Percentiles rank a stretch among this genome's conserved stretches.
These are phyloP conservation scores for Parascotia fuliginaria DNA, from an alignment of 2,888 invertebrate genomes.

Conservation along the genomic window DNA sequence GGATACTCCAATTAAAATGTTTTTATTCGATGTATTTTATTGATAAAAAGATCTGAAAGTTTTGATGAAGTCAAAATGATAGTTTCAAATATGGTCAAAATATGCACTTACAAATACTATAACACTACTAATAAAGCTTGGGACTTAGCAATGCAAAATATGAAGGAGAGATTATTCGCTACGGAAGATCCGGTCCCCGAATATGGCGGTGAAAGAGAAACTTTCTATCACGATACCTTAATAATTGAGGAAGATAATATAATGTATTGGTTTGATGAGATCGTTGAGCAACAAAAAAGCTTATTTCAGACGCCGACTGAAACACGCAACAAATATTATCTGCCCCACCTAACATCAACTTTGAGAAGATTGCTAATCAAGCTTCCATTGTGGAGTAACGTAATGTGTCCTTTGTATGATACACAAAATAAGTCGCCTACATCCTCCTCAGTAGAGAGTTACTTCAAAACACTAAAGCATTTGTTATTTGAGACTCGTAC, in stretches of 20 bases:
- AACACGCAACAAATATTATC: constrained; percentile 2
- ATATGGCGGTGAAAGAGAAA: constrained; percentile 19
- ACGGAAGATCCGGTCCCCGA: constrained; percentile 19
- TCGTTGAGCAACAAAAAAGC: constrained; percentile 15
- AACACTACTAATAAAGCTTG: constrained; percentile 20
- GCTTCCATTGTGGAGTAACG: constrained; percentile 2
- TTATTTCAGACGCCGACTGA: constrained; percentile 7
- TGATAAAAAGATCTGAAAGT: constrained; percentile 17
- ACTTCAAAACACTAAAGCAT: constrained; percentile 2
- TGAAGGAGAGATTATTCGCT: constrained; percentile 15
- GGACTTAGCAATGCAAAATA: constrained; percentile 17
- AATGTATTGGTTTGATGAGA: constrained; percentile 16
- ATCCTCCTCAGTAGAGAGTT: constrained; percentile 2
- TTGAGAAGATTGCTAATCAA: constrained; percentile 3
- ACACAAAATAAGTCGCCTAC: constrained; percentile 4
- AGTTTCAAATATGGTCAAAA: constrained; percentile 17
- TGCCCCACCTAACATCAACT: constrained; percentile 3
- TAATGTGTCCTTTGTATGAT: constrained; percentile 3
- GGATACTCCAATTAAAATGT: constrained; percentile 16
- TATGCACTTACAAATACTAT: constrained; percentile 21
- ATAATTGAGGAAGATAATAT: constrained; percentile 19
- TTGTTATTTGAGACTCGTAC: constrained; percentile 3
- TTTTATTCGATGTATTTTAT: constrained; percentile 18
- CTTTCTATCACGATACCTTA: constrained; percentile 18
- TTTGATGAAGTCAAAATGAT: constrained; percentile 15